Evolutionary conservation across 2,113 vertebrate species (phyloP).

Genomic region (Caretta caretta): DNA sequence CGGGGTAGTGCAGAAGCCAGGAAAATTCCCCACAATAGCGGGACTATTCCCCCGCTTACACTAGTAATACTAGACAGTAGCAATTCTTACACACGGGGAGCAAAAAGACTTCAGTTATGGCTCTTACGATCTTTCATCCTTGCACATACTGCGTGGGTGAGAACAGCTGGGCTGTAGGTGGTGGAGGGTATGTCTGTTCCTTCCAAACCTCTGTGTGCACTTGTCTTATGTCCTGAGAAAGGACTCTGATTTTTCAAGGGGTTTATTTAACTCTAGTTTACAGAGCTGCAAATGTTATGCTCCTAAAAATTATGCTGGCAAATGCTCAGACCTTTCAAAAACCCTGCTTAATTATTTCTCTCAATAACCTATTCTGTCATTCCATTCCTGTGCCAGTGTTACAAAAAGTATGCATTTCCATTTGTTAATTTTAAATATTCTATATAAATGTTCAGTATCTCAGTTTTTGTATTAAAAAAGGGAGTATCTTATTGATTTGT

Average conservation of each 20-base stretch:
- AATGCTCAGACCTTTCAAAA: not conserved
- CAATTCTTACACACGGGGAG: not conserved
- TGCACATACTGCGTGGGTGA: not conserved
- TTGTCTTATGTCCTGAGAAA: not conserved
- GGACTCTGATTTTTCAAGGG: not conserved
- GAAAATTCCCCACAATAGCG: no score
- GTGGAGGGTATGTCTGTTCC: fast-evolving
- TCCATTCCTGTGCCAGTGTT: no score
- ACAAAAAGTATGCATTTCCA: fast-evolving
- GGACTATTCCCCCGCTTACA: no score
- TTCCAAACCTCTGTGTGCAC: not conserved
- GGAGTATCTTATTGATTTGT: not conserved
- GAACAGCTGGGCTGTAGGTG: no score
- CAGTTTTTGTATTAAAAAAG: slow-evolving; percentile 8
- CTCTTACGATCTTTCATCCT: not conserved
- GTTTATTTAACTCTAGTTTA: not conserved
- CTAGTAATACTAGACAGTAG: not conserved
- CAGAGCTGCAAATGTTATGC: not conserved
- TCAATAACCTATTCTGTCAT: not conserved
- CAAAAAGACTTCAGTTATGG: not conserved
- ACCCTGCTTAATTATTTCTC: not conserved
- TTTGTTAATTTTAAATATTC: not conserved
- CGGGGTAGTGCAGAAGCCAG: no score
- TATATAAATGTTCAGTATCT: not conserved
- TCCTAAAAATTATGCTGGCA: not conserved